Conservation (phyloP, 2,113 vertebrate species). For the Glaucidium brasilianum region DNA sequence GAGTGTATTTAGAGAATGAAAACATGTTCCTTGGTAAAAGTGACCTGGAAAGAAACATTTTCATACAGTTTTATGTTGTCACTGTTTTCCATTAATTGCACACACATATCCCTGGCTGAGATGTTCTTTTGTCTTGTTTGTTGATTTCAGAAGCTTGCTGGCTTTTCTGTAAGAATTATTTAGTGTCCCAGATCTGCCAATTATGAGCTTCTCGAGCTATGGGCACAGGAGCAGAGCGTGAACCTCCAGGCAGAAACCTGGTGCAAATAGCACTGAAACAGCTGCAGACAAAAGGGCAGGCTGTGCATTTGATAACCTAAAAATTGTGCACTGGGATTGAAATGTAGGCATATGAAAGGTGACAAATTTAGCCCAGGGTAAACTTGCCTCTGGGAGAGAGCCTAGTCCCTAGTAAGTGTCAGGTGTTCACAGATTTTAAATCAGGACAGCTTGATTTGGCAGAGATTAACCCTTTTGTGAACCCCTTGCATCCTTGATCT, state of each 20-base stretch:
- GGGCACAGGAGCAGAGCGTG: background rate
- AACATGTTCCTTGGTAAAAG: background rate
- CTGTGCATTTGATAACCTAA: background rate
- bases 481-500: accelerated
- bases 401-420: background rate
- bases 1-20: background rate
- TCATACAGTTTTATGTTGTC: background rate
- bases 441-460: background rate
- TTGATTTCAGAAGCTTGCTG: constrained; percentile 26
- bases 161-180: background rate
- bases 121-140: background rate
- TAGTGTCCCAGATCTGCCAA: constrained; percentile 58
- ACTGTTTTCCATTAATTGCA: background rate
- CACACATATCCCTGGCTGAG: background rate
- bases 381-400: constrained; percentile 1
- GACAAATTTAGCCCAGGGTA: constrained; percentile 36
- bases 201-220: constrained; percentile 2
- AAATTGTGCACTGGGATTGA: background rate
- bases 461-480: constrained; percentile 18
- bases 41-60: background rate
- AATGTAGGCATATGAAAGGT: constrained; percentile 19
- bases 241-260: constrained; percentile 43
- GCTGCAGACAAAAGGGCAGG: constrained; percentile 34
- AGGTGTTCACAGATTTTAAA: background rate
- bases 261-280: background rate